Evolutionary conservation across 2,113 vertebrate genomes (phyloP), one percentile per base, ranked within the genome.

Genomic region (Hypanus sabinus): DNA sequence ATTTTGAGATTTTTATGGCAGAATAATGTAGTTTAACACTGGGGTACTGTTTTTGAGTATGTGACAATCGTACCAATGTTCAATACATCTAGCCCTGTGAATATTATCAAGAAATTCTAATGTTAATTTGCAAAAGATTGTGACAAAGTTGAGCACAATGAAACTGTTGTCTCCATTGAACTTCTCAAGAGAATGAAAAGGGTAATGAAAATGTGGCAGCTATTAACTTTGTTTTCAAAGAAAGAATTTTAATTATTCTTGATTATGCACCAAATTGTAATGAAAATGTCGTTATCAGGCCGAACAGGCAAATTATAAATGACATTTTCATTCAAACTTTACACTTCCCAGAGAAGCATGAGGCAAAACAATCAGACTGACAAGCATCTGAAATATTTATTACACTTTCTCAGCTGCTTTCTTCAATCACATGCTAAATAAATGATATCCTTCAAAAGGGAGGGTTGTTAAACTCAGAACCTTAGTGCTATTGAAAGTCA

Each of bases 271-370:
- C 8, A 68, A 65, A 30, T 62, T 7, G 14, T 33, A 90, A 90
- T 90, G 85, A 33, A 90, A 90, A 90, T 90, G 95, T 96, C 96
- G 96, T 96, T 96, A 97, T 94, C 95, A 95, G 96, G 95, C 93
- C 95, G 96, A 95, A 95, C 94, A 96, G 96, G 97, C 95, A 96
- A 97, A 97, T 96, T 95, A 95, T 95, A 95, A 94, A 68, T 96
- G 96, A 96, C 96, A 95, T 95, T 95, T 96, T 96, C 96, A 95
- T 90, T 73, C 94, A 95, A 95, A 36, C 0, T 94, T 36, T 94
- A 94, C 94, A 95, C 95, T 94, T 94, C 22, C 94, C 95, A 94
- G 94, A 95, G 94, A 11, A 95, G 94, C 57, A 95, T 1, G 0
- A 62, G 94, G 94, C 75, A 95, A 94, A 0, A 95, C 94, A 95